phyloP scores from a whole-genome alignment of 2,797 vertebrate species.

The Lacerta agilis region DNA sequence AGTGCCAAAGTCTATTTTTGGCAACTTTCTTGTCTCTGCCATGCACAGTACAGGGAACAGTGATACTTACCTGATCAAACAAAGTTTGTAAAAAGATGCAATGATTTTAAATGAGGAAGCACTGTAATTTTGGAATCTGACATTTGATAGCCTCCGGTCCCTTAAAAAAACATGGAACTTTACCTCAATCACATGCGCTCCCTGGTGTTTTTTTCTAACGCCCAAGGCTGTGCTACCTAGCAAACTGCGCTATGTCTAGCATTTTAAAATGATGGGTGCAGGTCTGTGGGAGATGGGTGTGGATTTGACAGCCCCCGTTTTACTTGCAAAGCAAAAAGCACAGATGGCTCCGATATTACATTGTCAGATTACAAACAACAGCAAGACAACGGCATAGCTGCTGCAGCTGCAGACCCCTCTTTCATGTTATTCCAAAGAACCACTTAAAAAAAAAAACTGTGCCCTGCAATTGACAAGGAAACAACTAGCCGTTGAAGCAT shows the following conservation, averaged over 20 bases:
- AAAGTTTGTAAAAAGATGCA: neutral
- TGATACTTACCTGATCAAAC: conserved; percentile 1
- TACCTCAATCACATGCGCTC: neutral
- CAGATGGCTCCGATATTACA: neutral
- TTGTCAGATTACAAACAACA: neutral
- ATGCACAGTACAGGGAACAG: neutral
- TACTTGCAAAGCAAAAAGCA: conserved; percentile 27
- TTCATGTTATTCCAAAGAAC: neutral
- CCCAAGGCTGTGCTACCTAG: neutral
- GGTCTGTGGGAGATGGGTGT: neutral
- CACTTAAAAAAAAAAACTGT: neutral
- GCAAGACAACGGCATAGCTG: neutral
- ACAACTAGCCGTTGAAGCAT: neutral
- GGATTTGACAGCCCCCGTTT: neutral
- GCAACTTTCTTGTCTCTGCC: neutral
- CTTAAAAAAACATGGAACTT: neutral
- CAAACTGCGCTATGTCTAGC: neutral
- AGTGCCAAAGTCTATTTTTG: neutral
- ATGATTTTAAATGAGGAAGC: neutral
- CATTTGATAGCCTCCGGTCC: neutral
- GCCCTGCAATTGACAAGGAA: rapidly evolving
- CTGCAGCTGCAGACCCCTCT: neutral
- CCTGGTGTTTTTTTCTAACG: neutral
- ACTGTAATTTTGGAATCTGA: neutral
- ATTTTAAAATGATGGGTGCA: neutral